These are phyloP conservation scores for Chiloscyllium punctatum DNA, from an alignment of 2,797 vertebrate species.

Conservation along the genomic window DNA sequence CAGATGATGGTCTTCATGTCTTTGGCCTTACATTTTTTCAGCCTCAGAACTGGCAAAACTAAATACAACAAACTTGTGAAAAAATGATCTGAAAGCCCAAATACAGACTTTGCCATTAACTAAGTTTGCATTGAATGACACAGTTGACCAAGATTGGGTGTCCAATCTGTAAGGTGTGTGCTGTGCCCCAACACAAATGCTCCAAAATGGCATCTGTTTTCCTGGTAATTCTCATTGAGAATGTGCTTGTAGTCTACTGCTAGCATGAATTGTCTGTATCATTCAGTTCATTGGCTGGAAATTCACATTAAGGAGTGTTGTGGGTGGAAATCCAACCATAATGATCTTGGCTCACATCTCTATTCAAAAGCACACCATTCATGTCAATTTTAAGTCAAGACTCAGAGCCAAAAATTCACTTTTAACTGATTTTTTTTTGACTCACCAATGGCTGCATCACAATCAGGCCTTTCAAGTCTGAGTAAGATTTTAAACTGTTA, in stretches of 20 bases:
- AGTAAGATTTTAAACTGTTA: background rate
- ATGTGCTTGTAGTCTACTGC: background rate
- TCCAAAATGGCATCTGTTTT: background rate
- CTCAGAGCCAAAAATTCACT: background rate
- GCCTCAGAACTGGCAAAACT: background rate
- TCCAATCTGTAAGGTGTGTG: background rate
- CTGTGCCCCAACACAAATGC: background rate
- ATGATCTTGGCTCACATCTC: background rate
- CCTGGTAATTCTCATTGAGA: background rate
- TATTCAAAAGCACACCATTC: background rate
- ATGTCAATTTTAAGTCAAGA: background rate
- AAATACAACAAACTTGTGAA: background rate
- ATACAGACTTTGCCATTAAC: background rate
- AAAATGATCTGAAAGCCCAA: background rate
- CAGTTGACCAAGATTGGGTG: background rate
- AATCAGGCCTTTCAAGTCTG: background rate
- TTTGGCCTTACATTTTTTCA: background rate
- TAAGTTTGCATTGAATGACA: background rate
- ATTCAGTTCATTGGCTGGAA: background rate
- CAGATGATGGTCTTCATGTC: background rate
- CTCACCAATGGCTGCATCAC: background rate
- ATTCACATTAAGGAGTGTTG: background rate
- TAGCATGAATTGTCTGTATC: background rate
- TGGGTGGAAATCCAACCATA: background rate
- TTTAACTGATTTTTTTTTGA: background rate